These are phyloP conservation scores for Panurus biarmicus DNA, from an alignment of 2,113 vertebrate species.

Conservation along the genomic window DNA sequence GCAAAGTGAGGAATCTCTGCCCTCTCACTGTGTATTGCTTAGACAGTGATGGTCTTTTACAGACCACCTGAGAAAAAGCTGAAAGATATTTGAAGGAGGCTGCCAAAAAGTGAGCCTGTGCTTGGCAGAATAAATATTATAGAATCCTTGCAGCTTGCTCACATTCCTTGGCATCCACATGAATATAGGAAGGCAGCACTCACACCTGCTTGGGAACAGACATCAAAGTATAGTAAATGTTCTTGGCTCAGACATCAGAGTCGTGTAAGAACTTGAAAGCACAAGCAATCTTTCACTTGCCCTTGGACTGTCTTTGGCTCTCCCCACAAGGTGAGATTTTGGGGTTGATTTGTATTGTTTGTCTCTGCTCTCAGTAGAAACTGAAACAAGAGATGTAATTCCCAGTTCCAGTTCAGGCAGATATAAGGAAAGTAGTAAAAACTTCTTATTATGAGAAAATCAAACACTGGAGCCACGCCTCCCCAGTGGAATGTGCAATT, in stretches of 20 bases:
- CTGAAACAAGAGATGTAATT: not conserved
- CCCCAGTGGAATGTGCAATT: not conserved
- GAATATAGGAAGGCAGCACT: not conserved
- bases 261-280: not conserved
- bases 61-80: not conserved
- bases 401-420: not conserved
- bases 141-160: not conserved
- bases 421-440: not conserved
- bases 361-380: not conserved
- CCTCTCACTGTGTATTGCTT: not conserved
- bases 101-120: not conserved
- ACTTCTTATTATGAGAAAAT: not conserved
- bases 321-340: not conserved
- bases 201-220: constrained; percentile 33
- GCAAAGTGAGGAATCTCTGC: not conserved
- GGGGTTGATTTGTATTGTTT: constrained; percentile 4
- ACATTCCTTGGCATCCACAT: not conserved
- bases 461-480: not conserved
- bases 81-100: not conserved
- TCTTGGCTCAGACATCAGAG: constrained; percentile 56
- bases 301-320: constrained; percentile 19
- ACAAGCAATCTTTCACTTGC: not conserved
- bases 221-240: constrained; percentile 35
- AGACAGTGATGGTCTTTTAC: not conserved
- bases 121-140: not conserved